Percentiles rank a stretch among this genome's conserved stretches.
Conservation (phyloP, 1,140 invertebrate species). For the Stegodyphus dumicola region DNA sequence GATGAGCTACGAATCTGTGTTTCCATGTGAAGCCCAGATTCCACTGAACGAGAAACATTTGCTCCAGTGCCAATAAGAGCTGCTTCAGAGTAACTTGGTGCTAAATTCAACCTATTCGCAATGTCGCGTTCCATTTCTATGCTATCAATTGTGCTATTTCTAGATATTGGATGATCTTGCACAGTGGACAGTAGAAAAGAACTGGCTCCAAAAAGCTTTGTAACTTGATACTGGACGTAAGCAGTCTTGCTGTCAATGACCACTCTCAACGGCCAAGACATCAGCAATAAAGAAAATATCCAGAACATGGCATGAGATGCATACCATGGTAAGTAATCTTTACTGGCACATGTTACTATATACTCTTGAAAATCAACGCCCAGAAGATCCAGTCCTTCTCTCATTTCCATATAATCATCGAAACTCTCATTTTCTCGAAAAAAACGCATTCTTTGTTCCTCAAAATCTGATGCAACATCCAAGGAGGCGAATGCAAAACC, state of each 20-base stretch:
- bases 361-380: slow-evolving; percentile 80
- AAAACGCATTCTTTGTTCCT: slow-evolving; percentile 84
- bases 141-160: slow-evolving; percentile 74
- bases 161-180: slow-evolving; percentile 67
- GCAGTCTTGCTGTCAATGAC: slow-evolving; percentile 88
- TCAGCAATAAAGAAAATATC: slow-evolving; percentile 78
- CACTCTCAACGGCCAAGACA: slow-evolving; percentile 86
- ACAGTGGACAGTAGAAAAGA: slow-evolving; percentile 69
- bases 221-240: slow-evolving; percentile 79
- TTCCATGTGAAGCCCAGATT: slow-evolving; percentile 9
- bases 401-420: slow-evolving; percentile 90
- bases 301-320: slow-evolving; percentile 78
- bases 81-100: slow-evolving; percentile 77
- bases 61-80: slow-evolving; percentile 67
- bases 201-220: slow-evolving; percentile 72
- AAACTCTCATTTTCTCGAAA: slow-evolving; percentile 82
- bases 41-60: slow-evolving; percentile 15
- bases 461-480: slow-evolving; percentile 75
- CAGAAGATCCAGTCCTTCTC: slow-evolving; percentile 83
- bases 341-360: slow-evolving; percentile 76
- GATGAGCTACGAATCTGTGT: not conserved
- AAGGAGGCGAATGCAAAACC: slow-evolving; percentile 64
- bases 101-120: slow-evolving; percentile 75
- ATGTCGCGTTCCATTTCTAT: slow-evolving; percentile 75
- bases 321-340: slow-evolving; percentile 73